Base-by-base conservation (phyloP, 1,140 invertebrate species). In the Zaprionus kolodkinae region DNA sequence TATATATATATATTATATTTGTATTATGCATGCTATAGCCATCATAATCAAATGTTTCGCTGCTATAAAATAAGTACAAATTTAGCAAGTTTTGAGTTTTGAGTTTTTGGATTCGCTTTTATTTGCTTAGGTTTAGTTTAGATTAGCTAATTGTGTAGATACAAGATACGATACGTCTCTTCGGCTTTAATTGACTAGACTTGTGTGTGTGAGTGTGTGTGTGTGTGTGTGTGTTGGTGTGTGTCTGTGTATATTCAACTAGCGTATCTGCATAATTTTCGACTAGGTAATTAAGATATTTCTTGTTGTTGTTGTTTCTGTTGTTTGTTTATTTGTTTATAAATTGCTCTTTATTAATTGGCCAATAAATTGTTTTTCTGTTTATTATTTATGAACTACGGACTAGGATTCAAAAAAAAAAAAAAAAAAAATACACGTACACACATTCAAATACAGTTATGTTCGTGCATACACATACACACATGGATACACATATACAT, bases 261-360 rank as follows among this genome's bases (percentile, higher is more conserved):
- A 73, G 43, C 17, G 40, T 65, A 45, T 59, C 74, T 63, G 63
- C 71, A 68, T 72, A 63, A 70, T 71, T 60, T 84, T 86, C 64
- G 79, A 68, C 83, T 83, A 79, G 66, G 69, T 86, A 76, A 83
- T 86, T 71, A 75, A 71, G 67, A 64, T 70, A 75, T 75, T 21
- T 70, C 25, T 50, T 74, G 40, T 68, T 73, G 43, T 17, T 48
- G 45, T 21, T 48, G 45, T 10, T 40, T 11, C 17, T 63, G 59
- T 63, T 70, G 52, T 70, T 57, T 79, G 61, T 62, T 48, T 60
- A 62, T 56, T 65, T 84, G 56, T 64, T 81, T 79, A 77, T 87
- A 77, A 83, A 80, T 87, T 80, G 84, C 83, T 88, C 61, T 80
- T 87, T 87, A 88, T 87, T 88, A 87, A 88, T 87, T 88, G 77